Percentiles rank a stretch among this genome's conserved stretches.
These are phyloP conservation scores for Drosophila watanabei DNA, from an alignment of 1,140 invertebrate genomes.

Conservation along the genomic window DNA sequence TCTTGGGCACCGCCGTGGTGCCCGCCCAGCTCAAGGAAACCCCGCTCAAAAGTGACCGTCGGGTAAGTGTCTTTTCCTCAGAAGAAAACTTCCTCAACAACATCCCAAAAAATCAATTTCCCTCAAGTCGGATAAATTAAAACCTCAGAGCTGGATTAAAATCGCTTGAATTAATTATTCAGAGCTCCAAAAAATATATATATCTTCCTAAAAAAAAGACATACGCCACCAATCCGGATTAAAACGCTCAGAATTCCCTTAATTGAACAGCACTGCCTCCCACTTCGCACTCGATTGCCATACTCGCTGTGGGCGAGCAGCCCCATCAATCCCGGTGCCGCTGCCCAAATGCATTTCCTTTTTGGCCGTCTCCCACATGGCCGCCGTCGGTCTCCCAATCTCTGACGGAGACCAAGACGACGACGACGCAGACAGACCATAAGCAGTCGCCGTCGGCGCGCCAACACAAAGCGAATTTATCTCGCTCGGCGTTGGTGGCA, in stretches of 20 bases:
- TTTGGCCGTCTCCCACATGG: conserved; percentile 80
- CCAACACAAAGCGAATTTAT: conserved; percentile 66
- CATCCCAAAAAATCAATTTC: neutral
- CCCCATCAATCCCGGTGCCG: conserved; percentile 57
- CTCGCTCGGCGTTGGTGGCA: conserved; percentile 46
- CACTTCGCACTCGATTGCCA: conserved; percentile 46
- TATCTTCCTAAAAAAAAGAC: neutral
- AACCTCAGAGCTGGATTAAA: conserved; percentile 1
- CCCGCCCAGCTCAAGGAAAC: conserved; percentile 74
- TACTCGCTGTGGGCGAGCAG: conserved; percentile 17
- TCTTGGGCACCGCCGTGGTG: conserved; percentile 75
- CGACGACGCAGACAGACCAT: conserved; percentile 30
- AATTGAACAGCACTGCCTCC: conserved; percentile 45
- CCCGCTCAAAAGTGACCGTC: conserved; percentile 82
- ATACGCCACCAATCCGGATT: conserved; percentile 19
- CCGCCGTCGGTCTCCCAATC: conserved; percentile 26
- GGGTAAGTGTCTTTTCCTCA: conserved; percentile 72
- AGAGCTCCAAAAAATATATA: neutral
- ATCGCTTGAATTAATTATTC: neutral
- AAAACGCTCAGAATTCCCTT: conserved; percentile 32
- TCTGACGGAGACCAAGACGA: conserved; percentile 6
- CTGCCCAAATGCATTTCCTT: conserved; percentile 81
- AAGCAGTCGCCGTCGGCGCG: conserved; percentile 68
- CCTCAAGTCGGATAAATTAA: conserved; percentile 9
- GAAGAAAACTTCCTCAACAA: neutral